These are phyloP conservation scores for Trilocha varians DNA, from an alignment of 2,888 invertebrate species.

Conservation along the genomic window DNA sequence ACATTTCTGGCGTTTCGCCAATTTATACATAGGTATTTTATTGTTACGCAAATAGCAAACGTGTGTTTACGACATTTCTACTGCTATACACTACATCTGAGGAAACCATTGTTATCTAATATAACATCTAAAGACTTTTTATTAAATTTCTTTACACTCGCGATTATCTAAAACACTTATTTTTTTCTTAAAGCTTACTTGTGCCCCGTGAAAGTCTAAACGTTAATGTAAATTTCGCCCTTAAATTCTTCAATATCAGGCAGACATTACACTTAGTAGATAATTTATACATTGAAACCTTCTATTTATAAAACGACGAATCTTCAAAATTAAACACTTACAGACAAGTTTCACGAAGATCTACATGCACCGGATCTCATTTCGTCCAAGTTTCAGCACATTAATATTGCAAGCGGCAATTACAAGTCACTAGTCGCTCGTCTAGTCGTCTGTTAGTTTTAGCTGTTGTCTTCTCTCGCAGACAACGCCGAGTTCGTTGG, in stretches of 20 bases:
- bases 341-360: slow-evolving; percentile 31
- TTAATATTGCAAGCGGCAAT: slow-evolving; percentile 71
- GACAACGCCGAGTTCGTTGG: slow-evolving; percentile 40
- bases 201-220: no score
- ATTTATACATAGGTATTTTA: slow-evolving; percentile 62
- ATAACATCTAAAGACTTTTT: no score
- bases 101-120: slow-evolving; percentile 37
- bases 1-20: slow-evolving; percentile 55
- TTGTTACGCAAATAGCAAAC: slow-evolving; percentile 66
- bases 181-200: no score
- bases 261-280: no score
- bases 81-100: slow-evolving; percentile 49
- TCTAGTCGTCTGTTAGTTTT: slow-evolving; percentile 61
- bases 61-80: slow-evolving; percentile 54
- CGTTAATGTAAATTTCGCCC: no score
- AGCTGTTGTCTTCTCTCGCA: slow-evolving; percentile 51
- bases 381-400: slow-evolving; percentile 67
- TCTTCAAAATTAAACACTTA: slow-evolving; percentile 1
- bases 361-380: slow-evolving; percentile 62
- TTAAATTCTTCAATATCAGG: no score
- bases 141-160: no score
- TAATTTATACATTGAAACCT: no score
- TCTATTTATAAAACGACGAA: no score
- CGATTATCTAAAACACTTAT: no score
- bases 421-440: slow-evolving; percentile 63